Percentiles rank a stretch among this genome's conserved stretches.
Conservation (phyloP, 2,888 invertebrate species). For the Drosophila tanythrix region DNA sequence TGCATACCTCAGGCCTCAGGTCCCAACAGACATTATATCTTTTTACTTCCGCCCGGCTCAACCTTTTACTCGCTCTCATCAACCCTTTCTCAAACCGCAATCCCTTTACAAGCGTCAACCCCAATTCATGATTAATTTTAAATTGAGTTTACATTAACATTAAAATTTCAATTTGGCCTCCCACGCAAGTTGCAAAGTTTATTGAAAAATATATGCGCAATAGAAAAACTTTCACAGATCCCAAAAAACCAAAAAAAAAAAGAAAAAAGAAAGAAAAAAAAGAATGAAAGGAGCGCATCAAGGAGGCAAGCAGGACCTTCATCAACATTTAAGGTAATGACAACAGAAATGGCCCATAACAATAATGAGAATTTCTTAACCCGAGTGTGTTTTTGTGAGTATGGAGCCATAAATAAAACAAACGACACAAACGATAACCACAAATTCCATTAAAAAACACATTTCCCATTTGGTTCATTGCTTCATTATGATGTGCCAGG, state of each 20-base stretch:
- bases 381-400: constrained; percentile 25
- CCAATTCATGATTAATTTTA: constrained; percentile 58
- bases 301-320: constrained; percentile 32
- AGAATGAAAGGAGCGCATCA: background rate
- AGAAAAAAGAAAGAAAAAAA: background rate
- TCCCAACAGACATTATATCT: background rate
- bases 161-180: constrained; percentile 52
- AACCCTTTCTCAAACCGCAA: constrained; percentile 3
- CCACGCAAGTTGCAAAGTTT: constrained; percentile 22
- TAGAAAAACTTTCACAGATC: constrained; percentile 23
- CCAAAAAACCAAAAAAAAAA: background rate
- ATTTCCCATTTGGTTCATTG: constrained; percentile 53
- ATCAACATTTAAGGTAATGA: constrained; percentile 64
- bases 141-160: constrained; percentile 58
- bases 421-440: constrained; percentile 63
- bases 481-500: constrained; percentile 64
- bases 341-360: constrained; percentile 59
- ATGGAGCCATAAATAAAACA: constrained; percentile 61
- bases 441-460: constrained; percentile 68
- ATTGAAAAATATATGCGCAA: constrained; percentile 47
- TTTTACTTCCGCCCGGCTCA: background rate
- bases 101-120: constrained; percentile 11
- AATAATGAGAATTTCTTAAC: constrained; percentile 57
- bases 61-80: background rate
- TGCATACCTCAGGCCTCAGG: background rate